Percentiles rank a stretch among this genome's conserved stretches.
Conservation (phyloP, 1,140 invertebrate genomes). For the Drosophila quadrilineata region DNA sequence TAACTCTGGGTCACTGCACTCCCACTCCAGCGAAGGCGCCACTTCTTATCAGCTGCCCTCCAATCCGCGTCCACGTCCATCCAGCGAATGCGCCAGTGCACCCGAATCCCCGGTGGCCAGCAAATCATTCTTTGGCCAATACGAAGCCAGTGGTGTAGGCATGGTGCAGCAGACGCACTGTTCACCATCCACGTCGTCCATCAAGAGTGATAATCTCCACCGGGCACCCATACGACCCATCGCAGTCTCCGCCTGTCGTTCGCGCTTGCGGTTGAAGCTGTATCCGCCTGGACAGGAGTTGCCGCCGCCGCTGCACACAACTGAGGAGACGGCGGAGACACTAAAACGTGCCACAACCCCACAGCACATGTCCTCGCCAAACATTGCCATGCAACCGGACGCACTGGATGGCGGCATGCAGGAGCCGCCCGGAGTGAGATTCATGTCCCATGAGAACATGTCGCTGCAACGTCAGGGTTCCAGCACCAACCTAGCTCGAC, state of each 20-base stretch:
- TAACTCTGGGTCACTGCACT: constrained; percentile 62
- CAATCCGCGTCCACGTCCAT: constrained; percentile 44
- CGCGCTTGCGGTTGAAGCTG: constrained; percentile 71
- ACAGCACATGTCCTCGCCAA: constrained; percentile 80
- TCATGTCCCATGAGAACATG: constrained; percentile 79
- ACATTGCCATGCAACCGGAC: constrained; percentile 74
- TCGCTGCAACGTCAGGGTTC: constrained; percentile 61
- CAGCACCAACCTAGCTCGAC: constrained; percentile 83
- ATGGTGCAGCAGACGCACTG: constrained; percentile 40
- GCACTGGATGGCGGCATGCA: constrained; percentile 24
- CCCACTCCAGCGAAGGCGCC: constrained; percentile 59
- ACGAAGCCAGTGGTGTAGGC: constrained; percentile 26
- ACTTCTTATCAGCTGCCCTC: constrained; percentile 35
- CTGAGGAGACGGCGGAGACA: constrained; percentile 27
- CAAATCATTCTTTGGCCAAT: constrained; percentile 63
- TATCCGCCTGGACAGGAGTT: constrained; percentile 75
- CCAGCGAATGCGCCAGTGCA: constrained; percentile 73
- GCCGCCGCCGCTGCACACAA: constrained; percentile 55
- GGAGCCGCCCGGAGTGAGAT: constrained; percentile 51
- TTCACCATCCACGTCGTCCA: constrained; percentile 56
- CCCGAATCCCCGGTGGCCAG: constrained; percentile 72
- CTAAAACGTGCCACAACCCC: constrained; percentile 68
- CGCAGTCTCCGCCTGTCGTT: constrained; percentile 74
- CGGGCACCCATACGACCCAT: constrained; percentile 71
- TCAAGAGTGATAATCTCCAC: constrained; percentile 55